phyloP scores from a whole-genome alignment of 35 echinoderm and acorn worm genomes.

The Acanthaster planci region DNA sequence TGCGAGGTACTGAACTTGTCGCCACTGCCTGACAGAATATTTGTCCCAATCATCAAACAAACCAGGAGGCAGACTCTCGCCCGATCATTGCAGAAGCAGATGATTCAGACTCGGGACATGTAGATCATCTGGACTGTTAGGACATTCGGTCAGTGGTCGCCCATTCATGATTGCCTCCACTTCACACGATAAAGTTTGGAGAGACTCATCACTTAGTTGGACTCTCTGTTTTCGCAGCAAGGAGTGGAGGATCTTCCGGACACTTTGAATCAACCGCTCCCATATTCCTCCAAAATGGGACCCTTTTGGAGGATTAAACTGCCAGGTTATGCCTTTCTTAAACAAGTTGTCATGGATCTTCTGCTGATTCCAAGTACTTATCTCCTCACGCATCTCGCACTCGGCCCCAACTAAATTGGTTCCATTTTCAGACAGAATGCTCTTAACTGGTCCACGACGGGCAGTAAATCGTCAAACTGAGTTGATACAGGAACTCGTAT shows the following conservation, averaged over 20 bases:
- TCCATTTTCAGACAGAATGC: slow-evolving; percentile 52
- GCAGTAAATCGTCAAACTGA: slow-evolving; percentile 40
- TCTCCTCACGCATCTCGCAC: slow-evolving; percentile 2
- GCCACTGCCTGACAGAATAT: slow-evolving; percentile 13
- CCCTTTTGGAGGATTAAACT: slow-evolving; percentile 41
- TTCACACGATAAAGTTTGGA: slow-evolving; percentile 42
- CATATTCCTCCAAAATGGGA: slow-evolving; percentile 51
- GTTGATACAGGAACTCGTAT: too few species aligned
- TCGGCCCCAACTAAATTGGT: slow-evolving; percentile 56
- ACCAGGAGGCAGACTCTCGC: slow-evolving; percentile 27
- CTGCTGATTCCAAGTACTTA: slow-evolving; percentile 13
- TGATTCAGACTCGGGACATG: slow-evolving; percentile 53
- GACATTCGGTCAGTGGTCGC: slow-evolving; percentile 20
- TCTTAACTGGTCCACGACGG: slow-evolving; percentile 20
- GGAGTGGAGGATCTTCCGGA: too few species aligned
- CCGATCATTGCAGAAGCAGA: slow-evolving; percentile 42
- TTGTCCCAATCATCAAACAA: slow-evolving; percentile 33
- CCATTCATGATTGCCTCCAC: slow-evolving; percentile 36
- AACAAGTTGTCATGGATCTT: neutral
- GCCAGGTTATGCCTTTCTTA: slow-evolving; percentile 32
- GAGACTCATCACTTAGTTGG: too few species aligned
- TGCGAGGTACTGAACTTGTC: too few species aligned
- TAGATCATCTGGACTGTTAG: slow-evolving; percentile 8
- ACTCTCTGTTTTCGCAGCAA: too few species aligned
- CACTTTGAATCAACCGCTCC: too few species aligned